Percentiles rank a stretch among this genome's conserved stretches.
These are phyloP conservation scores for Lycocerus yunnanus DNA, from an alignment of 2,888 invertebrate species.

Conservation along the genomic window DNA sequence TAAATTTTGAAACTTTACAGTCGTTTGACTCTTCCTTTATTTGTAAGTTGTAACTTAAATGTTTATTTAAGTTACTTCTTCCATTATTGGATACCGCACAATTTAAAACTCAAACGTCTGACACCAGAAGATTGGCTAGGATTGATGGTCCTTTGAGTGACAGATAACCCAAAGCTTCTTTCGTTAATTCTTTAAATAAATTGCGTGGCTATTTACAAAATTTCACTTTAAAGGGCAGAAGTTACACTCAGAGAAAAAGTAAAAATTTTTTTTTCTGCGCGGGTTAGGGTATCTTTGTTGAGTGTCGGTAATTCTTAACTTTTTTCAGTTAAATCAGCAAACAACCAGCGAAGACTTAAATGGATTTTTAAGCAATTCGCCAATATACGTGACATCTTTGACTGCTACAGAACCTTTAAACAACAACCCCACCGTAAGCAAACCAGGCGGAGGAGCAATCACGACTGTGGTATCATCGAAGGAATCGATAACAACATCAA, in stretches of 20 bases:
- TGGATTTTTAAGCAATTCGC: slow-evolving; percentile 81
- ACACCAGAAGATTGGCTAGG: no score
- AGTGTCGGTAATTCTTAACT: slow-evolving; percentile 4
- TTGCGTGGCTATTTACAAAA: no score
- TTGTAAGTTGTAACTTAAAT: background rate
- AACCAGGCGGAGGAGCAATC: slow-evolving; percentile 51
- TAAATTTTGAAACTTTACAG: background rate
- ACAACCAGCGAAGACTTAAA: slow-evolving; percentile 68
- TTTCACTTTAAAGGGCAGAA: no score
- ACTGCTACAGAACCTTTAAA: slow-evolving; percentile 60
- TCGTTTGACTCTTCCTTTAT: background rate
- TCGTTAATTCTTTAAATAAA: no score
- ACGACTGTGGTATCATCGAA: slow-evolving; percentile 50
- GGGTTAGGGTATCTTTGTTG: background rate
- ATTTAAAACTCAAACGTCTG: no score
- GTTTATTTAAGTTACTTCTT: background rate
- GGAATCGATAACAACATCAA: slow-evolving; percentile 51
- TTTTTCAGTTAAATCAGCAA: slow-evolving; percentile 68
- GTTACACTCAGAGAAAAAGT: no score
- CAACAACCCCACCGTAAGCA: slow-evolving; percentile 58
- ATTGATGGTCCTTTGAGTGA: no score
- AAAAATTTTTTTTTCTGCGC: background rate
- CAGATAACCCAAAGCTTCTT: no score
- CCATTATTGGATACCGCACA: background rate
- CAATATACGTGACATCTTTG: slow-evolving; percentile 83